Base-by-base conservation (phyloP, 1,140 invertebrate genomes). In the Dendrolimus kikuchii region DNA sequence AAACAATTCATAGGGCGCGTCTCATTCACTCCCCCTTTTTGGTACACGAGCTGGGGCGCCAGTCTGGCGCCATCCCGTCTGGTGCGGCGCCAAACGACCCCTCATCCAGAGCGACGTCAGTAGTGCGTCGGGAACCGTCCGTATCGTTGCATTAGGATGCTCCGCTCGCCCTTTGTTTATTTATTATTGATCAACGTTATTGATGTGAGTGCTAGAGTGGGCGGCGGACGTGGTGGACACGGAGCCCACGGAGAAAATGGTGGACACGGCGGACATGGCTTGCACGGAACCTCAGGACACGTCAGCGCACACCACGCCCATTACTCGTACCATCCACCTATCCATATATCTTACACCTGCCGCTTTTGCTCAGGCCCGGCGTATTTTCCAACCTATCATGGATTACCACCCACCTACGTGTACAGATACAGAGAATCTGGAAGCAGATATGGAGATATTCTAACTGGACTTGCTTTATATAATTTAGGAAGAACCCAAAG, bases 301-400 rank as follows among this genome's bases (percentile, higher is more conserved):
- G 73, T 81, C 38, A 77, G 60, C 42, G 68, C 72, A n/a, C 68
- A 68, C 23, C 77, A 81, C 52, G 57, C 74, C 8, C 76, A 80
- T 44, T 85, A 66, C 51, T 73, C 76, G 4, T 85, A 85, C 53
- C 81, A 81, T 53, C 81, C 81, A 9, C 80, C 80, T 2, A 67
- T 39, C 37, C 61, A 68, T 46, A 72, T 86, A 44, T 53, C 67
- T 49, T 85, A 64, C 55, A 71, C 74, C 57, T 85, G 82, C 43
- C 71, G 72, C 3, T 66, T 68, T 46, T 86, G 82, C 51, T 57
- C 71, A 2, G 54, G 68, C 37, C 64, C 72, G 6, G 58, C 62
- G 5, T 53, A 66, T 7, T 86, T 82, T 43, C 82, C 82, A 3
- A 80, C 83, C 38, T 86, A 74, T 59, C 74, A 81, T 39, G 68